phyloP scores from a whole-genome alignment of 2,113 vertebrate genomes.

The Pterophyllum scalare region DNA sequence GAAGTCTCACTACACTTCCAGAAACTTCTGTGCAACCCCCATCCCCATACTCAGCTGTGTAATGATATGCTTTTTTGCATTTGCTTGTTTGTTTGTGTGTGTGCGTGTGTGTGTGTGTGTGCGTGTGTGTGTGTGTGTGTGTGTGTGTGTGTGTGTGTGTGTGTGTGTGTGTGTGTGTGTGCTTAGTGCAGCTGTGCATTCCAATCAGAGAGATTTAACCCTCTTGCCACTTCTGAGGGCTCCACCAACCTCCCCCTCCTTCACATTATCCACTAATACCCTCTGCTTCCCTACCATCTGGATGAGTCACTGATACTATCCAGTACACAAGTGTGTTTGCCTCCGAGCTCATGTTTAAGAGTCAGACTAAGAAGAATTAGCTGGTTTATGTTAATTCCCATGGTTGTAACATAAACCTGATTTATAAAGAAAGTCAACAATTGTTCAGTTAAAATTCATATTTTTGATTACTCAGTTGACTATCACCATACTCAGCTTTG shows the following conservation, averaged over 20 bases:
- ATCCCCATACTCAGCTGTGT: constrained; percentile 74
- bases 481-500: background rate
- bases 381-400: background rate
- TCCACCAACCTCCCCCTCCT: constrained; percentile 6
- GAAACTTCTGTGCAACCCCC: constrained; percentile 51
- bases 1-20: constrained; percentile 48
- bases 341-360: background rate
- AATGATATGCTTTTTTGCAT: constrained; percentile 26
- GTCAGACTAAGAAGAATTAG: constrained; percentile 21
- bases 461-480: background rate
- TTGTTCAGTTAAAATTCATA: background rate
- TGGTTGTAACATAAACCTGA: background rate
- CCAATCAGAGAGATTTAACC: constrained; percentile 77
- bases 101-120: background rate
- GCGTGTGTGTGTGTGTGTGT: constrained; percentile 5
- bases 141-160: background rate
- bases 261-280: constrained; percentile 63
- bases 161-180: constrained; percentile 4
- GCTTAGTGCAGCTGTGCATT: constrained; percentile 73
- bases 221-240: constrained; percentile 41
- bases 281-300: constrained; percentile 60
- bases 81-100: constrained; percentile 9
- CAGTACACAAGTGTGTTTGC: constrained; percentile 17
- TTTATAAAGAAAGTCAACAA: background rate
- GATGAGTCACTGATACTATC: constrained; percentile 39